Base-by-base conservation (phyloP, 1,140 invertebrate species). In the Cydia amplana region DNA sequence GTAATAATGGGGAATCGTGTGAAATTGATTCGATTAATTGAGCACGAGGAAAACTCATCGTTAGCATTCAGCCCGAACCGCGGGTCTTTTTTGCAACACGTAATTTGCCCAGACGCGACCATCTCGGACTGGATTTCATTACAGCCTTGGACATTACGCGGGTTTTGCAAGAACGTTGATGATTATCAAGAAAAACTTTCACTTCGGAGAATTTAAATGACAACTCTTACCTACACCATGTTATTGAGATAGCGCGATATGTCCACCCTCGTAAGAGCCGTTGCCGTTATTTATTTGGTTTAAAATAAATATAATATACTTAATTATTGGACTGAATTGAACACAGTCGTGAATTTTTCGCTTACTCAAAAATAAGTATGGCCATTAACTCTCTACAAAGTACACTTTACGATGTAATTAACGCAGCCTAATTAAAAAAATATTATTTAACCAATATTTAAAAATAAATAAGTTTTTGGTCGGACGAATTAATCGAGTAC, bases 181-280 rank as follows among this genome's bases (percentile, higher is more conserved):
- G 65, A 70, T 70, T 36, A 70, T 70, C 65, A 18, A 70, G 65
- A 70, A 36, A 70, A 70, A 70, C 65, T 70, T 70, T 70, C 65
- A 70, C 28, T 70, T 70, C 65, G 40, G 36, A 70, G 65, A 70
- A 70, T 70, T 36, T 18, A 70, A 70, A 70, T 70, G 64, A 70
- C 65, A 70, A 70, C 65, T 36, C 65, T 43, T 70, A 70, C 55
- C 2, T 60, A 60, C 20, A 60, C 10, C 55, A 23, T 60, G 18
- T 60, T 60, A 60, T 23, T 55, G 9, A 23, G 55, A 12, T 60
- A 60, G 55, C 20, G 9, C 23, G 18, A 60, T 60, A 60, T 23
- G 9, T 60, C 55, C 55, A n/a, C 20, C 10, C 16, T 23, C 18
- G 18, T 23, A 51, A 51, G 18, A n/a, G 55, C 55, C 51, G 16